Conservation (phyloP, 2,113 vertebrate species). For the Pongo abelii region DNA sequence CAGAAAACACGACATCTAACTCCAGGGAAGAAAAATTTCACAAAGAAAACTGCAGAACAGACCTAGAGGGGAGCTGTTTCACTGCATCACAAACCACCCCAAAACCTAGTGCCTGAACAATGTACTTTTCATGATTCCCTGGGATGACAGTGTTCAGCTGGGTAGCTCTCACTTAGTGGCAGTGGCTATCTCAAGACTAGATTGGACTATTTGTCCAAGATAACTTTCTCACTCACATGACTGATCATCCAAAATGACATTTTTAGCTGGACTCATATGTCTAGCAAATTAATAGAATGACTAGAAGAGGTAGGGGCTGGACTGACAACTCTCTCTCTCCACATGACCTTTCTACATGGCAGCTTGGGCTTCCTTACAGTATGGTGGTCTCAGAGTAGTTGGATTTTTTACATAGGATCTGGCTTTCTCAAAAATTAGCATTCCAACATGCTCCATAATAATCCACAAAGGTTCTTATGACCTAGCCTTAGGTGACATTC, state of each 20-base stretch:
- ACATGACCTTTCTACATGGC: neutral
- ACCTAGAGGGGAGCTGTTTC: neutral
- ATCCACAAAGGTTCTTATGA: neutral
- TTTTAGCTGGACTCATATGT: neutral
- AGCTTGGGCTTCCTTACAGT: neutral
- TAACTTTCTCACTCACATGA: neutral
- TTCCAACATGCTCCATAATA: neutral
- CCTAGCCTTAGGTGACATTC: neutral
- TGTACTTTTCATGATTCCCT: neutral
- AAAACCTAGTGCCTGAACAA: neutral
- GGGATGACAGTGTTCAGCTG: neutral
- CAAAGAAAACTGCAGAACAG: neutral
- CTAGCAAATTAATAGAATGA: neutral
- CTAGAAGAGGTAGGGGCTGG: neutral
- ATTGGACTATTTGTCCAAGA: too few relatives aligned
- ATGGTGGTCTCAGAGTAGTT: neutral
- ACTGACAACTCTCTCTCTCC: neutral
- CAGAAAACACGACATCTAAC: neutral
- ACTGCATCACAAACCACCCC: neutral
- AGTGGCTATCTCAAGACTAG: neutral
- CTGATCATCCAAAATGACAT: neutral
- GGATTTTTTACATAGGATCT: neutral
- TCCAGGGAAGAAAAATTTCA: neutral
- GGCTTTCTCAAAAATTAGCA: neutral
- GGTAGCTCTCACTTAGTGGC: neutral